Evolutionary conservation across 2,797 vertebrate species (phyloP).

Genomic region (Otolemur crassicaudatus): DNA sequence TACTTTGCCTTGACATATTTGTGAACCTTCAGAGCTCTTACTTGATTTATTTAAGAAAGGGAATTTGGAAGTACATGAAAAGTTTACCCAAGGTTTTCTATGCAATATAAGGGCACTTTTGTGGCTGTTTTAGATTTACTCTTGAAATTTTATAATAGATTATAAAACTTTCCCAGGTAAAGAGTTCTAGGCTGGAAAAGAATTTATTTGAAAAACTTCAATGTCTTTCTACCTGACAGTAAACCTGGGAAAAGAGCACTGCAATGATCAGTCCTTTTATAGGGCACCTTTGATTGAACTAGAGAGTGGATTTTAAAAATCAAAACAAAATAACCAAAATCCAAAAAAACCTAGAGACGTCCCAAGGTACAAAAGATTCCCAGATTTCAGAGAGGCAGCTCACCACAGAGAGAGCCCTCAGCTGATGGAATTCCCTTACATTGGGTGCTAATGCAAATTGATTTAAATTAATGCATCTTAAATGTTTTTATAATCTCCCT

Average conservation of each 20-base stretch:
- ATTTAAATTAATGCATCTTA: background rate
- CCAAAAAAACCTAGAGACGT: background rate
- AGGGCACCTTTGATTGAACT: conserved; percentile 30
- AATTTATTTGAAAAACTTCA: conserved; percentile 66
- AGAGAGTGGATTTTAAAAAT: background rate
- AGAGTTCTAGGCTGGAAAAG: background rate
- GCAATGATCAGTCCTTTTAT: conserved; percentile 6
- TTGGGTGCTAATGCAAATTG: background rate
- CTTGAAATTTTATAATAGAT: conserved; percentile 55
- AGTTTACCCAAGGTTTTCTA: conserved; percentile 70
- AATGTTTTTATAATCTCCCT: background rate
- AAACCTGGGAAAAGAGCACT: background rate
- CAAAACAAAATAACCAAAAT: background rate
- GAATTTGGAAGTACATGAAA: conserved; percentile 62
- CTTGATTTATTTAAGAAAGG: conserved; percentile 67
- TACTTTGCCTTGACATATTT: conserved; percentile 55
- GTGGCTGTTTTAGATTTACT: conserved; percentile 67
- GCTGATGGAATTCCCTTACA: background rate
- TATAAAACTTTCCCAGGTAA: conserved; percentile 65
- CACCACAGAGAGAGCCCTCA: background rate
- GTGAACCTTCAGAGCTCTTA: conserved; percentile 49
- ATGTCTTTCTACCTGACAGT: conserved; percentile 39
- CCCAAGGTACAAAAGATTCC: background rate
- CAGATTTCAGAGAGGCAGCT: background rate
- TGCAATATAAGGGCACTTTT: conserved; percentile 57